Base-by-base conservation (phyloP, 2,797 vertebrate species). In the Otolemur crassicaudatus region DNA sequence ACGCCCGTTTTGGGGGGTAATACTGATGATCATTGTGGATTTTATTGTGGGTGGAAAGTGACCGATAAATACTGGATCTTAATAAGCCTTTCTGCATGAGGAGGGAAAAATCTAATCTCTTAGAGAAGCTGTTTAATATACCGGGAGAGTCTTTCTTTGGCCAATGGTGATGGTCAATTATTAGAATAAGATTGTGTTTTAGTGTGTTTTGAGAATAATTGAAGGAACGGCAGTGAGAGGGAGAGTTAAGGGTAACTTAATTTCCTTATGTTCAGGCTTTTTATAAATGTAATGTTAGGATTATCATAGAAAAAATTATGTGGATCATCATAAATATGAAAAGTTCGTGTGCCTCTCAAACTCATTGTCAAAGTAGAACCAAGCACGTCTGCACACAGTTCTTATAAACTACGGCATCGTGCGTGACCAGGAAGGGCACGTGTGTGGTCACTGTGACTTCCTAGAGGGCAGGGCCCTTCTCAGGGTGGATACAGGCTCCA, bases 131-230 rank as follows among this genome's bases (percentile, higher is more conserved):
- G 72, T 40, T 70, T 90, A 58, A 94, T 34, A 77, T 91, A 94
- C 29, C 27, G 61, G 82, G 85, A 77, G 87, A 65, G 49, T 92
- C 95, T 91, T 3, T 87, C 25, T 84, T 91, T 96, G 89, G 31
- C 67, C 60, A 56, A 8, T 43, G 29, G 94, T 69, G 5, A 94
- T 65, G 25, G 29, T 77, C n/a, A 60, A n/a, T 89, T 91, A 90
- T 81, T 65, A 92, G 58, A 96, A 70, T 73, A 90, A 87, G 37
- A 83, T 10, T 58, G 65, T 81, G 19, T 84, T 97, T 92, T 84
- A 73, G 46, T 91, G 94, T 91, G 65, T 89, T 91, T 79, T 69
- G 20, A 80, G 46, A 88, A 73, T 94, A 87, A 69, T n/a, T 80
- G 60, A 93, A 85, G 23, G 25, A 61, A 29, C 76, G 1, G n/a